phyloP scores from a whole-genome alignment of 2,888 invertebrate genomes.

The Carabus problematicus region DNA sequence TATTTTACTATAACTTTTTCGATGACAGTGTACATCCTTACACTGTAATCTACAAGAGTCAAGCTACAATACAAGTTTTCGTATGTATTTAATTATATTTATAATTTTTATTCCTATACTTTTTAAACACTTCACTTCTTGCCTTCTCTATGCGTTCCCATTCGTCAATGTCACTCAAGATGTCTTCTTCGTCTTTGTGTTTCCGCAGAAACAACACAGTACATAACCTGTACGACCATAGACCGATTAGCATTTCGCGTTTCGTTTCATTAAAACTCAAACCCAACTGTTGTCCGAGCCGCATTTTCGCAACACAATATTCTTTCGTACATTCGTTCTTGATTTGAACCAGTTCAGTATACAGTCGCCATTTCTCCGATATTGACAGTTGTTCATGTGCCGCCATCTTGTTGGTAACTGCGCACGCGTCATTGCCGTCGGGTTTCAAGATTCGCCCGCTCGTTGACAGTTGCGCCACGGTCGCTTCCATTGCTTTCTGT shows the following conservation, averaged over 20 bases:
- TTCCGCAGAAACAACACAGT: conserved; percentile 28
- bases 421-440: not conserved
- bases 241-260: conserved; percentile 36
- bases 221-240: conserved; percentile 28
- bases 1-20: too few relatives aligned
- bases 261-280: conserved; percentile 37
- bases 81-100: not conserved
- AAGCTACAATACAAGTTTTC: not conserved
- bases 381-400: conserved; percentile 11
- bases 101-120: conserved; percentile 29
- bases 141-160: conserved; percentile 34
- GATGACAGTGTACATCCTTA: too few relatives aligned
- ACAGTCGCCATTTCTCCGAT: conserved; percentile 34
- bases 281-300: conserved; percentile 31
- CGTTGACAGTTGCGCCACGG: conserved; percentile 27
- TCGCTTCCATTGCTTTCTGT: conserved; percentile 36
- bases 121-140: conserved; percentile 28
- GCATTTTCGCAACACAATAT: conserved; percentile 34
- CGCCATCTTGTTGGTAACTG: not conserved
- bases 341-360: conserved; percentile 29
- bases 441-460: conserved; percentile 2
- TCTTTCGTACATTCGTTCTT: conserved; percentile 29
- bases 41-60: too few relatives aligned
- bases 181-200: conserved; percentile 30
- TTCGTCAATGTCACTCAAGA: conserved; percentile 31